These are phyloP conservation scores for Ylistrum balloti DNA, from an alignment of 1,140 invertebrate species.

Conservation along the genomic window DNA sequence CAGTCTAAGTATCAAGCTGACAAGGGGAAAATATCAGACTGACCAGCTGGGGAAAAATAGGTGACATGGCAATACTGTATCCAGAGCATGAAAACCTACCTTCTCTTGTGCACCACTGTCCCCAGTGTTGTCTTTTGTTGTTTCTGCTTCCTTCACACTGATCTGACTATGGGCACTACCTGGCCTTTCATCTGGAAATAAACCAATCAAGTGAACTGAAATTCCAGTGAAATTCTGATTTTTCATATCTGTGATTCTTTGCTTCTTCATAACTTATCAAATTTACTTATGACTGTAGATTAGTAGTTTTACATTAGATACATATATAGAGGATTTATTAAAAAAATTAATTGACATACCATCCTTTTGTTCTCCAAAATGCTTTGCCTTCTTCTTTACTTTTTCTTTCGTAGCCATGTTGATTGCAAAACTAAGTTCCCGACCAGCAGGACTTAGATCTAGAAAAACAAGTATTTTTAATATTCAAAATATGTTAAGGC, in stretches of 20 bases:
- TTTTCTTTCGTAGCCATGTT: slow-evolving; percentile 57
- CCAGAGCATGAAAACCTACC: background rate
- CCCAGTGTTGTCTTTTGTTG: slow-evolving; percentile 54
- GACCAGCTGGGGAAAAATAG: no score
- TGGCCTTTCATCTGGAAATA: slow-evolving; percentile 31
- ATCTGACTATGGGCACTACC: slow-evolving; percentile 61
- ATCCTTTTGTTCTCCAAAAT: background rate
- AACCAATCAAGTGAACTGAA: background rate
- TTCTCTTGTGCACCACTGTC: slow-evolving; percentile 29
- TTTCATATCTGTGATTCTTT: no score
- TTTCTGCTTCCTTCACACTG: slow-evolving; percentile 55
- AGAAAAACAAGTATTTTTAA: background rate
- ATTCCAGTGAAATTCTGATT: no score
- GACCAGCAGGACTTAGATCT: slow-evolving; percentile 54
- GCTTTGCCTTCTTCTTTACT: slow-evolving; percentile 50
- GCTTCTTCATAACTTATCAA: no score
- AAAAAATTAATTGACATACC: background rate
- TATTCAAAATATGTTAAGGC: no score
- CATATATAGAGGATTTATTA: no score
- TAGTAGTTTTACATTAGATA: no score
- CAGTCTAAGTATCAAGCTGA: no score
- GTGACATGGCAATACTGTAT: no score
- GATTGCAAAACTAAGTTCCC: slow-evolving; percentile 41
- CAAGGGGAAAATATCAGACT: no score
- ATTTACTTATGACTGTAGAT: no score